Base-by-base conservation (phyloP, 2,888 invertebrate genomes). In the Ferrisia virgata region DNA sequence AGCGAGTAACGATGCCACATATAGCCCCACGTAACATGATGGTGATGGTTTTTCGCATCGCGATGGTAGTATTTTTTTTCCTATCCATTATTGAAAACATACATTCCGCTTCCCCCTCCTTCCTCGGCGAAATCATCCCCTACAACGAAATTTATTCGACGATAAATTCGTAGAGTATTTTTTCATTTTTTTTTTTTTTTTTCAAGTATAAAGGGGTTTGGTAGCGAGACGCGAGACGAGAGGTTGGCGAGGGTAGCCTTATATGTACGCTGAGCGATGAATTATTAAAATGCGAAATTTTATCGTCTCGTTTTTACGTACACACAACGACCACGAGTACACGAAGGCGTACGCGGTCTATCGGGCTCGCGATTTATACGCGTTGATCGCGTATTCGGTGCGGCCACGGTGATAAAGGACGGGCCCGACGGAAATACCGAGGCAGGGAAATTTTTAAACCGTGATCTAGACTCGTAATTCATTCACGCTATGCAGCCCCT, bases 211-310 rank as follows among this genome's bases (percentile, higher is more conserved):
- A n/a, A n/a, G n/a, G n/a, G n/a, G n/a, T n/a, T 64, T 64, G 28
- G 28, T 28, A 64, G 28, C 28, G 28, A 11, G 25, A 8, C 25
- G 13, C 25, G 25, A 47, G 47, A 6, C 13, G 28, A 28, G 64
- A 64, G 28, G 28, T 25, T 25, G 28, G 22, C 9, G 22, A 22
- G 22, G 22, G 53, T 53, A 11, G 58, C 58, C 64, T 64, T 64
- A 28, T 53, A 22, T 36, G 13, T 15, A 13, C 28, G 64, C 64
- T 22, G 28, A 28, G 64, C 64, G 64, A 64, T 64, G 64, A 64
- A 64, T 64, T 64, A 64, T 64, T 64, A 64, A 64, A 64, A 64
- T 64, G 64, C 64, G 64, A 64, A 64, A 64, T 64, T 64, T 64
- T 64, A 64, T 64, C 64, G 64, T 64, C 64, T 15, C 15, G 11